A percentile compares a stretch with the other conserved stretches of the same genome.
Evolutionary conservation across 2,888 invertebrate genomes (phyloP).

Genomic region (Parelbella ahira): DNA sequence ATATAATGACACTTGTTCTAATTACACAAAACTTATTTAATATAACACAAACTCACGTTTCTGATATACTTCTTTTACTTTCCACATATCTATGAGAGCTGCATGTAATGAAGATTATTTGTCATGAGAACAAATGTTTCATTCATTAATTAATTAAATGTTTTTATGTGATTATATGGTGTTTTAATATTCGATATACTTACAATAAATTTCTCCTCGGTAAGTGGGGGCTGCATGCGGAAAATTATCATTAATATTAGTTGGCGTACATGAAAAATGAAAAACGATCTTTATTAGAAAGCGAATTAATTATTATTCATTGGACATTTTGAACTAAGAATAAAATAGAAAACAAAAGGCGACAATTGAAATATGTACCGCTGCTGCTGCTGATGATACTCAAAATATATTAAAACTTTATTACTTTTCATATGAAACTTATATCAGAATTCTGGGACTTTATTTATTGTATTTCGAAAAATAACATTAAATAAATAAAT

Average conservation of each 20-base stretch:
- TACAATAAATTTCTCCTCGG: slow-evolving; percentile 74
- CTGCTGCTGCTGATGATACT: too few species aligned
- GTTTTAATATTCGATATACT: slow-evolving; percentile 47
- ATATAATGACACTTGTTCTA: too few species aligned
- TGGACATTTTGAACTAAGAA: too few species aligned
- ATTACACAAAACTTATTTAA: too few species aligned
- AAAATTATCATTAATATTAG: slow-evolving; percentile 53
- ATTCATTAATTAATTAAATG: slow-evolving; percentile 14
- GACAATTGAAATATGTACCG: too few species aligned
- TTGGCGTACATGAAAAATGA: slow-evolving; percentile 34
- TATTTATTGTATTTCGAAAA: too few species aligned
- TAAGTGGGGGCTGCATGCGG: slow-evolving; percentile 79
- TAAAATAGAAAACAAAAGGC: too few species aligned
- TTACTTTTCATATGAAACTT: too few species aligned
- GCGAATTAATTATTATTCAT: too few species aligned
- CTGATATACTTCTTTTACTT: slow-evolving; percentile 73
- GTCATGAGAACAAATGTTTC: background rate
- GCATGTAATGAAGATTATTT: slow-evolving; percentile 48
- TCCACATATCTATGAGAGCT: slow-evolving; percentile 72
- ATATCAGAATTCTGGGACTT: too few species aligned
- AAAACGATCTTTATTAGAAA: slow-evolving; percentile 19
- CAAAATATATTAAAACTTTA: too few species aligned
- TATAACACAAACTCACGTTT: slow-evolving; percentile 77
- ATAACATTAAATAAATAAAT: too few species aligned
- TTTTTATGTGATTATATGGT: slow-evolving; percentile 6